Conservation (phyloP, 2,797 vertebrate species). For the Sus cebifrons region DNA sequence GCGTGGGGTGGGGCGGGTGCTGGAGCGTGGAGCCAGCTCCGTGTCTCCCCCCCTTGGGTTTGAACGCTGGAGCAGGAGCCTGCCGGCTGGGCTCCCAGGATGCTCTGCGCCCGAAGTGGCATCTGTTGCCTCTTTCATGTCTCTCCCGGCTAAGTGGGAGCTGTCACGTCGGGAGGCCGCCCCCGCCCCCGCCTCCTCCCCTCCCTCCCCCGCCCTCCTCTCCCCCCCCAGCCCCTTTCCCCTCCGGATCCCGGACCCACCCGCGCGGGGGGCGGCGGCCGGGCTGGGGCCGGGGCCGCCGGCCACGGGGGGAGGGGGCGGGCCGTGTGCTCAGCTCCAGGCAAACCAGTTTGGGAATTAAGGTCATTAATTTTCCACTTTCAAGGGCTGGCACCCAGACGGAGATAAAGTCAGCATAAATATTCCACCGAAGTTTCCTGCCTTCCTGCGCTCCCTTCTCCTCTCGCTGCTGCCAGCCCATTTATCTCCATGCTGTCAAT, state of each 20-base stretch:
- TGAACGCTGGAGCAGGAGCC: slow-evolving; percentile 87
- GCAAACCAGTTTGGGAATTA: slow-evolving; percentile 99
- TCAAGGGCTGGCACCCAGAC: slow-evolving; percentile 99
- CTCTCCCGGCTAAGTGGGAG: slow-evolving; percentile 97
- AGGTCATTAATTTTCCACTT: slow-evolving; percentile 99
- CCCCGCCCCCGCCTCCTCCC: slow-evolving; percentile 89
- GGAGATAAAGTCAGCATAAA: slow-evolving; percentile 99
- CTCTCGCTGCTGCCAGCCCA: slow-evolving; percentile 99
- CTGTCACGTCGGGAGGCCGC: slow-evolving; percentile 98
- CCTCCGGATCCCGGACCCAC: neutral
- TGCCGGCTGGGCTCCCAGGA: slow-evolving; percentile 95
- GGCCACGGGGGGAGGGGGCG: slow-evolving; percentile 82
- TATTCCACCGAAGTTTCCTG: slow-evolving; percentile 99
- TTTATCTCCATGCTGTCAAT: slow-evolving; percentile 99
- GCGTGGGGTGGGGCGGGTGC: neutral
- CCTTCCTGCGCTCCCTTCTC: slow-evolving; percentile 94
- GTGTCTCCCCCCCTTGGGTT: slow-evolving; percentile 82
- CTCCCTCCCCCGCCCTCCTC: slow-evolving; percentile 83
- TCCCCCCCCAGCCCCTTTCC: slow-evolving; percentile 84
- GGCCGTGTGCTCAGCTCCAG: slow-evolving; percentile 97
- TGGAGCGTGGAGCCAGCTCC: slow-evolving; percentile 38
- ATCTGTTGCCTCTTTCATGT: slow-evolving; percentile 99
- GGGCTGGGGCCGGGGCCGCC: slow-evolving; percentile 92
- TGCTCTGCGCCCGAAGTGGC: slow-evolving; percentile 98
- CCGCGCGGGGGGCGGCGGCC: slow-evolving; percentile 71